Conservation (phyloP, 2,888 invertebrate genomes). For the Cloeon dipterum region DNA sequence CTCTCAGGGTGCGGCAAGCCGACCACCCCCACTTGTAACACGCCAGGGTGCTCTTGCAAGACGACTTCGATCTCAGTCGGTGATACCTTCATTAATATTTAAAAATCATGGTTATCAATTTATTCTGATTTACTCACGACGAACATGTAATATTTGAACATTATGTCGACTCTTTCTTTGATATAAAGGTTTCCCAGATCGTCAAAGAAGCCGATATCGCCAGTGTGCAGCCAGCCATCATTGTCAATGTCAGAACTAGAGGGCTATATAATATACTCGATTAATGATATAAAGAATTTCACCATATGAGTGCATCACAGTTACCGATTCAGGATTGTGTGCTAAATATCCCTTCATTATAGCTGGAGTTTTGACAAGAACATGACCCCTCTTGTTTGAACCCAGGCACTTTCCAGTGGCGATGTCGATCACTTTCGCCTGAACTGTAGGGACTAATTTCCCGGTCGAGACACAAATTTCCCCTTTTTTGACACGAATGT, state of each 20-base stretch:
- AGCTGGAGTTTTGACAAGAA: not conserved
- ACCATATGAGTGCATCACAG: too few species aligned
- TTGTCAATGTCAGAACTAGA: not conserved
- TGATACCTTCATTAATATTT: too few species aligned
- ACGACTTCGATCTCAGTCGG: constrained; percentile 3
- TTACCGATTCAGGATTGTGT: too few species aligned
- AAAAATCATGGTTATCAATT: too few species aligned
- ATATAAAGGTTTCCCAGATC: constrained; percentile 2
- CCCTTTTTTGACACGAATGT: too few species aligned
- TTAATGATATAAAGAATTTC: too few species aligned
- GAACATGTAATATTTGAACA: constrained; percentile 3
- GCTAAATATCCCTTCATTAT: not conserved
- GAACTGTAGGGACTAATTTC: too few species aligned
- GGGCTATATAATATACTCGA: too few species aligned
- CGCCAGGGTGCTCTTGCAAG: constrained; percentile 2
- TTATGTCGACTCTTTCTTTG: not conserved
- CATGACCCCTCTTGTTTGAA: not conserved
- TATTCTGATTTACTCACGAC: constrained; percentile 3
- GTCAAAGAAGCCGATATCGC: constrained; percentile 3
- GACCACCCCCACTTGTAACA: constrained; percentile 1
- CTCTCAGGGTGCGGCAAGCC: constrained; percentile 2
- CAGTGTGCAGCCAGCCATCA: constrained; percentile 4
- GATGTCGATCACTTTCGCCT: not conserved
- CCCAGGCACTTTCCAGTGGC: not conserved
- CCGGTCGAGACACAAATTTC: too few species aligned